phyloP scores from a whole-genome alignment of 2,113 vertebrate species.

The Gymnorhina tibicen region DNA sequence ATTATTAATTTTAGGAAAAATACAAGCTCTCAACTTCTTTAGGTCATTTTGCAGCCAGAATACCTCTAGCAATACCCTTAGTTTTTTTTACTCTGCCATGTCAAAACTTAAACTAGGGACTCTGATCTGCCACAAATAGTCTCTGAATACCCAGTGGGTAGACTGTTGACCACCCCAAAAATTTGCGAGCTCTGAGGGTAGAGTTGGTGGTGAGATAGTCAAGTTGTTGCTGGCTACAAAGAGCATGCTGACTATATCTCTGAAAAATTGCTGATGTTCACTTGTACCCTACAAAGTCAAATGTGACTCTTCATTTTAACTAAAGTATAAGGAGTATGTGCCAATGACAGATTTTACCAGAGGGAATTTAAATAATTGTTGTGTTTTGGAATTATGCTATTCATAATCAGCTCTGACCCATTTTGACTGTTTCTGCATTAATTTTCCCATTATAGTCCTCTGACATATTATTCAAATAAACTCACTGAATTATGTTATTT shows the following conservation, averaged over 20 bases:
- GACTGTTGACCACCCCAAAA: background rate
- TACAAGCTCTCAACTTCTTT: background rate
- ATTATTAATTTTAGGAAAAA: background rate
- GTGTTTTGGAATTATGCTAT: background rate
- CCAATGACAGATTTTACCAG: background rate
- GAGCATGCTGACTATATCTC: background rate
- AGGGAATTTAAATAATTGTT: background rate
- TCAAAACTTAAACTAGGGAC: background rate
- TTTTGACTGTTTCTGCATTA: background rate
- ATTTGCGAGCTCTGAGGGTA: background rate
- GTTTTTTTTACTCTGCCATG: background rate
- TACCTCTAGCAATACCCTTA: background rate
- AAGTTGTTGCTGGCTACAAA: background rate
- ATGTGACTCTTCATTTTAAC: background rate
- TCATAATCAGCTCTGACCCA: background rate
- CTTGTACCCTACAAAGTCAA: background rate
- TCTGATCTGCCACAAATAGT: background rate
- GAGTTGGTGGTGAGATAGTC: background rate
- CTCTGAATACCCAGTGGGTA: background rate
- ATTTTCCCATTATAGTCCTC: background rate
- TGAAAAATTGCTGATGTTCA: background rate
- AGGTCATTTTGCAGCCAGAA: background rate
- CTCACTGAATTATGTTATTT: background rate
- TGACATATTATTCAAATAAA: background rate
- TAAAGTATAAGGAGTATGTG: background rate